Conservation (phyloP, 1,140 invertebrate genomes). For the Apis mellifera region DNA sequence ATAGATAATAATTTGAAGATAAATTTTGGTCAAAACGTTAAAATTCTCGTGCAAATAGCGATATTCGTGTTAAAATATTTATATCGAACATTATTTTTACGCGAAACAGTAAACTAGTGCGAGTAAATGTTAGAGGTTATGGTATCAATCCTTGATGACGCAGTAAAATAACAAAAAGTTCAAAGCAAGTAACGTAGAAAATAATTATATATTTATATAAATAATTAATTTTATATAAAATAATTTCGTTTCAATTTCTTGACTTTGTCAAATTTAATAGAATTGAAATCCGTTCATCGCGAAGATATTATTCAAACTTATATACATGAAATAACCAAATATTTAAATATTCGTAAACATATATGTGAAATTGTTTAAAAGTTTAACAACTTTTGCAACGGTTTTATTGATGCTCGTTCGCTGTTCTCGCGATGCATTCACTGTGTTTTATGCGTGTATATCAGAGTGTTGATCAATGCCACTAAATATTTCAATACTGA, state of each 20-base stretch:
- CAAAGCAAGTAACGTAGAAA: too few species aligned
- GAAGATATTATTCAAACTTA: too few species aligned
- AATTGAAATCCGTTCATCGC: too few species aligned
- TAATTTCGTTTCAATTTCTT: too few species aligned
- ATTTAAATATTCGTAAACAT: background rate
- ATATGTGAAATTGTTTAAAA: background rate
- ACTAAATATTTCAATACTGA: conserved; percentile 45
- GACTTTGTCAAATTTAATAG: too few species aligned
- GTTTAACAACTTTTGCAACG: background rate
- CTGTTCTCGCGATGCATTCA: background rate
- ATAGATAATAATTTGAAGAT: too few species aligned
- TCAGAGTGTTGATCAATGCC: conserved; percentile 40
- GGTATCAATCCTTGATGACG: background rate
- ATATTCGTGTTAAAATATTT: background rate
- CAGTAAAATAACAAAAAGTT: too few species aligned
- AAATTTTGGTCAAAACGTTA: background rate
- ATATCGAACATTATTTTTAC: background rate
- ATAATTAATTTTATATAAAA: too few species aligned
- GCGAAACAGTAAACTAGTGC: background rate
- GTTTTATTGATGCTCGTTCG: background rate
- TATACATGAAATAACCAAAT: background rate
- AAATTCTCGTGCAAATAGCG: background rate
- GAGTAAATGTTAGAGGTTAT: background rate
- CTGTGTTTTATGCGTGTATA: background rate
- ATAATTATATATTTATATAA: too few species aligned